Percentiles rank a stretch among this genome's conserved stretches.
Evolutionary conservation across 2,888 invertebrate species (phyloP).

Genomic region (Folsomia manolachei): DNA sequence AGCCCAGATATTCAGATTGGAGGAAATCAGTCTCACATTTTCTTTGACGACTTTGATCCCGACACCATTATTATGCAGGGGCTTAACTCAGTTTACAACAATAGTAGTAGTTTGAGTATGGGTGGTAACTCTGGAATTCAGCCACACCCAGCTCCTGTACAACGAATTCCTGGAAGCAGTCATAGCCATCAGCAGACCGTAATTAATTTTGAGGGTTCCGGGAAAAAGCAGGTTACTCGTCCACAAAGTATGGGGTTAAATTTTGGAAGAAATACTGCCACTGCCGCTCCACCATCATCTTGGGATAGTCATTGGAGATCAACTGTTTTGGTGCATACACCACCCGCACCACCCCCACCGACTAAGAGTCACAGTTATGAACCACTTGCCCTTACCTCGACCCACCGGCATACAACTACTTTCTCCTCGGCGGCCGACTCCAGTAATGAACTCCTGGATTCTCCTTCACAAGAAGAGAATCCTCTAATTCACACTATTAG

Average conservation of each 20-base stretch:
- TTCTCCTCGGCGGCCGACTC: background rate
- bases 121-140: background rate
- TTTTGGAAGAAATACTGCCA: no score
- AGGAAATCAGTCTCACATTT: background rate
- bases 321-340: slow-evolving; percentile 46
- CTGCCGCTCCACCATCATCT: background rate
- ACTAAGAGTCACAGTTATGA: slow-evolving; percentile 40
- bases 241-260: slow-evolving; percentile 5
- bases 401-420: slow-evolving; percentile 4
- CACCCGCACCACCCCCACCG: no score
- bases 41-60: background rate
- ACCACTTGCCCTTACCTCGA: slow-evolving; percentile 27
- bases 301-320: slow-evolving; percentile 41
- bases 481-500: slow-evolving; percentile 14
- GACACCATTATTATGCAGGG: background rate
- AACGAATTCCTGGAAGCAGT: background rate
- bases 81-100: background rate
- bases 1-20: background rate
- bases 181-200: background rate
- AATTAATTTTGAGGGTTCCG: background rate
- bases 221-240: background rate
- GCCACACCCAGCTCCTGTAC: background rate
- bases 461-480: slow-evolving; percentile 17
- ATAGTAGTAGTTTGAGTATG: background rate
- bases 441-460: slow-evolving; percentile 3